Evolutionary conservation across 2,113 vertebrate genomes (phyloP).

Genomic region (Syngnathoides biaculeatus): DNA sequence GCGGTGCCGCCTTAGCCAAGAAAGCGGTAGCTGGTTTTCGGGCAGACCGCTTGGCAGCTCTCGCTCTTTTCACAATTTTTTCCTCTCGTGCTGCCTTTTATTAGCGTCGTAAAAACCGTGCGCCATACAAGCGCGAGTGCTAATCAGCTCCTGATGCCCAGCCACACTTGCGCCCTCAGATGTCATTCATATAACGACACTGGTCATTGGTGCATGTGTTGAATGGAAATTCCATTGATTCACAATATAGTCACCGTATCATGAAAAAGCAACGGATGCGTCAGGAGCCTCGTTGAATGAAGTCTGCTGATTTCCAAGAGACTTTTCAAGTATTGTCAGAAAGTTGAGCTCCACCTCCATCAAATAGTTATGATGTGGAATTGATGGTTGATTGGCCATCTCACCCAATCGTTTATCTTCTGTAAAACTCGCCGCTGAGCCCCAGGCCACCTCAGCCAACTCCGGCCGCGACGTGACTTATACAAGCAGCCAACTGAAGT

Average conservation of each 20-base stretch:
- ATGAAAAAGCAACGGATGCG: conserved; percentile 31
- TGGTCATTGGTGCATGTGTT: conserved; percentile 22
- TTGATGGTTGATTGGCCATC: too few species aligned
- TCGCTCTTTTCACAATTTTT: conserved; percentile 30
- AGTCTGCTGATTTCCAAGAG: too few species aligned
- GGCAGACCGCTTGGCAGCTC: conserved; percentile 26
- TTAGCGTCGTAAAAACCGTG: conserved; percentile 18
- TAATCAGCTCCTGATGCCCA: conserved; percentile 19
- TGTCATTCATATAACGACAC: not conserved
- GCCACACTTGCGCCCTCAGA: not conserved
- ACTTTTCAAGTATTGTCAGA: not conserved
- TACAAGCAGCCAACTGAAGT: too few species aligned
- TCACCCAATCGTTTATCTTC: too few species aligned
- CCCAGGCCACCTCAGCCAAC: too few species aligned
- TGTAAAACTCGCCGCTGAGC: too few species aligned
- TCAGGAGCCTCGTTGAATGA: too few species aligned
- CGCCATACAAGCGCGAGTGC: not conserved
- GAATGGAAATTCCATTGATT: conserved; percentile 22
- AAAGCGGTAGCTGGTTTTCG: not conserved
- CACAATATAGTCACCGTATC: not conserved
- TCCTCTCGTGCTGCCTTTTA: conserved; percentile 29
- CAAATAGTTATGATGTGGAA: too few species aligned
- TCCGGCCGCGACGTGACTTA: too few species aligned
- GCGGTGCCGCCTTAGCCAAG: not conserved
- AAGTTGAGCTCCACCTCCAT: not conserved